Base-by-base conservation (phyloP, 92 coral and sea anemone species). In the Muricea muricata region DNA sequence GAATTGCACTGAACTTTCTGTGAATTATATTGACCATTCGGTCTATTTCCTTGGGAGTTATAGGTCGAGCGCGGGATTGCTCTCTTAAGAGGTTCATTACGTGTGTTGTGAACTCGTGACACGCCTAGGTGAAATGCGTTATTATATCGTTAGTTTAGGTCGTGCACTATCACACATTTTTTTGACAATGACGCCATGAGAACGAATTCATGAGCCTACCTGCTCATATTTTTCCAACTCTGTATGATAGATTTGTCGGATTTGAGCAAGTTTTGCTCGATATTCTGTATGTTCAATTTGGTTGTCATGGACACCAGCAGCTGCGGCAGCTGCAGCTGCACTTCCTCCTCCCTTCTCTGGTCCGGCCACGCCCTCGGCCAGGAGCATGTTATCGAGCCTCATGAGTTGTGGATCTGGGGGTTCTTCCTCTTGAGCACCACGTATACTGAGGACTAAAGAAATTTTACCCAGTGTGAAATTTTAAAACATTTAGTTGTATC, bases 321-420 rank as follows among this genome's bases (percentile, higher is more conserved):
- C 99, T 0, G 99, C 99, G 0, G 99, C 99, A 13, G 99, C 99
- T 0, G 99, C 99, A 0, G 99, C 99, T n/a, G 99, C 99, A 74
- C 90, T 85, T 15, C 96, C 96, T 3, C 99, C 99, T 39, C 99
- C 99, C 89, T 97, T 97, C 85, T 97, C 99, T 65, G 99, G 99
- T 10, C 99, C 99, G 52, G 99, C 99, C 78, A 97, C 99, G 24
- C 99, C 99, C 73, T 97, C 99, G 30, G 99, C 99, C 54, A 97
- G 82, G 40, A 97, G 85, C 99, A 97, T 97, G 88, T 97, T 97
- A 78, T 97, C 99, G 0, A 97, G 94, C 34, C 99, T 88, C 99
- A 97, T 97, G 18, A 97, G 97, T 90, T 97, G 99, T 0, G 99
- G 99, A 83, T 97, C 99, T 56, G 99, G 99, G 7, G 99, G 99